Base-by-base conservation (phyloP, 1,140 invertebrate species). In the Drosophila kikkawai region DNA sequence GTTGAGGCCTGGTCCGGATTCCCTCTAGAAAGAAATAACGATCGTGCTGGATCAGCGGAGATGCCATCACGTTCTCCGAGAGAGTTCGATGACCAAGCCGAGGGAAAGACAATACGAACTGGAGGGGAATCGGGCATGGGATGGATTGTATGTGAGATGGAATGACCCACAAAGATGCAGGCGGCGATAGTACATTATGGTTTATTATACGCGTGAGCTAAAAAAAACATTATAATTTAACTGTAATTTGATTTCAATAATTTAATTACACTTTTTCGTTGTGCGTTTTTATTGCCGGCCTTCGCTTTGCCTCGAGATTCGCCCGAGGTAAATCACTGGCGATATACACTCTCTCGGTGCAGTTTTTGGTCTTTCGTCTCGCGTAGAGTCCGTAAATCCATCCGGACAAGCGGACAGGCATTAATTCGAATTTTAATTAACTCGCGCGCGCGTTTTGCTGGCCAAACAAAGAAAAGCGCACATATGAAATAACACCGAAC, bases 181-280 rank as follows among this genome's bases (percentile, higher is more conserved):
- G 39, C 29, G 34, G 47, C 36, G 39, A 73, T 50, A 64, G 44
- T 50, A 75, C 51, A 32, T 22, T 50, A 50, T 50, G 60, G 19
- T 29, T 63, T 56, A 66, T 76, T 37, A 50, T 17, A 36, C 51
- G 29, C 29, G 42, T 26, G 36, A 45, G n/a, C 53, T 44, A 13
- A 17, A 48, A 59, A 48, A 59, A 63, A 66, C 36, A 79, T 75
- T 75, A 73, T 74, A 87, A 79, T 87, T 80, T 81, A 90, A 90
- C 84, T 81, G 84, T 88, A 88, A 88, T 88, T 90, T 88, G 84
- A 88, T 90, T 88, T 90, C 85, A 88, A 88, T 88, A 90, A 84
- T 90, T 88, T 88, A 88, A 88, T 88, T 88, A 88, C 84, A 81
- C 76, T 75, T 80, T 75, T 69, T 67, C 39, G 48, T 71, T 63